phyloP scores from a whole-genome alignment of 2,888 invertebrate genomes.

The Lobophora halterata region DNA sequence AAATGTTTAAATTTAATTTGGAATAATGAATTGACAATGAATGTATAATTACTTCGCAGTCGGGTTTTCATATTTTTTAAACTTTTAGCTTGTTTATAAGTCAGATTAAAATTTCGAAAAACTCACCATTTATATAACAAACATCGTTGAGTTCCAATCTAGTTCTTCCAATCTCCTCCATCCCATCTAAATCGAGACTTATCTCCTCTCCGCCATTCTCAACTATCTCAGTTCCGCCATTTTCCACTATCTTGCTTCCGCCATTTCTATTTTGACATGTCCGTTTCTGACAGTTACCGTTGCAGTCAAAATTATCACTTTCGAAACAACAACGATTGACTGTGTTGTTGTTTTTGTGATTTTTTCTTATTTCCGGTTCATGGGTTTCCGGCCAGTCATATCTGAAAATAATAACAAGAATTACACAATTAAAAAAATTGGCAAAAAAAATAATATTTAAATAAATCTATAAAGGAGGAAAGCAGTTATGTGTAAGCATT shows the following conservation, averaged over 20 bases:
- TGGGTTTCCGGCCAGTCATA: slow-evolving; percentile 88
- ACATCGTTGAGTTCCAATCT: slow-evolving; percentile 88
- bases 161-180: slow-evolving; percentile 84
- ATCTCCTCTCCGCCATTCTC: slow-evolving; percentile 29
- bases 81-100: no score
- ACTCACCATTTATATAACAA: slow-evolving; percentile 96
- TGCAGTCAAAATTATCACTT: slow-evolving; percentile 36
- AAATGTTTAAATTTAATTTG: no score
- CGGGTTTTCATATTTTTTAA: no score
- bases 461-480: no score
- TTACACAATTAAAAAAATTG: no score
- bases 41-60: no score
- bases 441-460: no score
- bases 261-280: slow-evolving; percentile 15
- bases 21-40: no score
- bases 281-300: slow-evolving; percentile 25
- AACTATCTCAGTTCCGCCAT: slow-evolving; percentile 19
- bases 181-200: slow-evolving; percentile 62
- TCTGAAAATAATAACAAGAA: slow-evolving; percentile 54
- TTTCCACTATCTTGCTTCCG: slow-evolving; percentile 30
- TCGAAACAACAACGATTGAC: slow-evolving; percentile 46
- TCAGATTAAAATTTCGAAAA: not conserved
- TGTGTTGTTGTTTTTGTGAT: slow-evolving; percentile 46
- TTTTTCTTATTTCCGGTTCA: slow-evolving; percentile 64
- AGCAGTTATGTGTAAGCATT: no score